Base-by-base conservation (phyloP, 2,113 vertebrate species). In the Clarias magur region DNA sequence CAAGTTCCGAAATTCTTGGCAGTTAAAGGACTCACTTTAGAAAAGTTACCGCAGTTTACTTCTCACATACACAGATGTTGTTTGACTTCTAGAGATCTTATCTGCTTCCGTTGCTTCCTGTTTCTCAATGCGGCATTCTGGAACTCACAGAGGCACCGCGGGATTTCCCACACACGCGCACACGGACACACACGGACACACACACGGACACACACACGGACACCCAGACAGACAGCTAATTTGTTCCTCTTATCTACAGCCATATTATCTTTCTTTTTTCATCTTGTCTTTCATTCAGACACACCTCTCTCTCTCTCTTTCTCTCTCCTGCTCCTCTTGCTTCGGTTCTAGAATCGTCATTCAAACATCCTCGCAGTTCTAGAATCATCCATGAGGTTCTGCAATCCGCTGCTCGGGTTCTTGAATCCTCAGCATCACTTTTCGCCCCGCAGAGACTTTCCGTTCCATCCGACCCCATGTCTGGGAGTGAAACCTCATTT, bases 101-200 rank as follows among this genome's bases (percentile, higher is more conserved):
- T 89, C 85, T 34, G 82, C 80, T 88, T 81, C 27, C 63, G 86
- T 83, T 30, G 38, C 75, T 89, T 85, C 87, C 88, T 89, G 84
- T 85, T 82, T 85, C 59, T 79, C 68, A 79, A 85, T 65, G 42
- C 54, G 75, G 83, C 90, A 92, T 92, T 92, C 91, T 90, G 86
- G 27, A 92, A 90, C 82, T 89, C 89, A 88, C 90, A 68, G 27
- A 87, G 86, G 79, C 73, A 75, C 13, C 73, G 63, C 25, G 68
- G 80, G 82, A 86, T 83, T 86, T 83, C 85, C 87, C 87, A 56
- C 85, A 34, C 70, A 62, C 38, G 85, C 53, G 62, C 42, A 80
- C 83, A 85, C 83, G 76, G 72, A 75, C 80, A 80, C 80, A 82
- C 57, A 81, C 82, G 59, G 27, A 73, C 60, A 57, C 84, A 63